Conservation (phyloP, 2,888 invertebrate genomes). For the Pharmacophagus antenor region DNA sequence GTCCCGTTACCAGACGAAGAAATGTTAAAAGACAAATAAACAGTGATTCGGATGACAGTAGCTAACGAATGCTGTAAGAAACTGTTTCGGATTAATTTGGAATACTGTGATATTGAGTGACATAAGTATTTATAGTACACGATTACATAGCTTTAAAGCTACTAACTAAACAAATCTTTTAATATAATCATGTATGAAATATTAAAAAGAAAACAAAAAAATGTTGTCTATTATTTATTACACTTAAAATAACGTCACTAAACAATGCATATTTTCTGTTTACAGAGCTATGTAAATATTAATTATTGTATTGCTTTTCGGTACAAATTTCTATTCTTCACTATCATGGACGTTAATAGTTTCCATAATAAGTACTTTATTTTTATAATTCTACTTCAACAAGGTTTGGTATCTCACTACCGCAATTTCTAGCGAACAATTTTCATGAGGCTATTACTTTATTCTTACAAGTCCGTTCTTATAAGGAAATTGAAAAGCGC, state of each 20-base stretch:
- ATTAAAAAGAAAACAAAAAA: slow-evolving; percentile 5
- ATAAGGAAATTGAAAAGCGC: neutral
- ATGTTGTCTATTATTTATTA: slow-evolving; percentile 14
- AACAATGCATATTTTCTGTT: neutral
- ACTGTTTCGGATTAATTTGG: slow-evolving; percentile 34
- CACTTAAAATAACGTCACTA: neutral
- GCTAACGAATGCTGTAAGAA: slow-evolving; percentile 37
- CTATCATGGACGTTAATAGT: neutral
- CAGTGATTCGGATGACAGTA: slow-evolving; percentile 73
- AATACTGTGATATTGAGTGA: slow-evolving; percentile 50
- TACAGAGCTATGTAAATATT: neutral
- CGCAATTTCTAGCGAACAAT: too few relatives aligned
- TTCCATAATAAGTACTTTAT: neutral
- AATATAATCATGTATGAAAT: slow-evolving; percentile 17
- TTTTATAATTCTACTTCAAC: too few relatives aligned
- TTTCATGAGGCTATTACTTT: neutral
- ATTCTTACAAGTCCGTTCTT: neutral
- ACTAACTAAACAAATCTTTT: neutral
- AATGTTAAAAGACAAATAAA: slow-evolving; percentile 53
- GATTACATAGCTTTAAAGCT: neutral
- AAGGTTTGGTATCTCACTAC: too few relatives aligned
- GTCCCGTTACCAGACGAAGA: slow-evolving; percentile 56
- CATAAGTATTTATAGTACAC: neutral
- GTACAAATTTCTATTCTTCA: neutral
- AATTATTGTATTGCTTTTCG: neutral